Evolutionary conservation across 2,113 vertebrate species (phyloP).

Genomic region (Osmerus eperlanus): DNA sequence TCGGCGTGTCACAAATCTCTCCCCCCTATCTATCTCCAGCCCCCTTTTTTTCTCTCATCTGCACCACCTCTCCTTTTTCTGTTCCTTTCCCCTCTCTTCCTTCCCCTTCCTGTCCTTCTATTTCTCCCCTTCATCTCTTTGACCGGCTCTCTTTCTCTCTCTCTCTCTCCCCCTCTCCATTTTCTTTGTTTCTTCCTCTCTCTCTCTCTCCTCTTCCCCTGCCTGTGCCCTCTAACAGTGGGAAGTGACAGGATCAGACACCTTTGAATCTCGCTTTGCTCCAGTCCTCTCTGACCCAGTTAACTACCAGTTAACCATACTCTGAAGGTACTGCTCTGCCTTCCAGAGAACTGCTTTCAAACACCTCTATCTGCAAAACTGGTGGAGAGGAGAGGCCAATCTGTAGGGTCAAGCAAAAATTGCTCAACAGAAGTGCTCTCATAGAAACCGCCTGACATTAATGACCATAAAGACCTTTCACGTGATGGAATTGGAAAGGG

Average conservation of each 20-base stretch:
- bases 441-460: not conserved
- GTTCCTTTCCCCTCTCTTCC: not conserved
- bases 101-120: not conserved
- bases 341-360: slow-evolving; percentile 26
- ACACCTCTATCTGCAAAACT: slow-evolving; percentile 14
- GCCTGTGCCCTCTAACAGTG: slow-evolving; percentile 12
- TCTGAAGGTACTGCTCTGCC: slow-evolving; percentile 24
- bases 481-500: not conserved
- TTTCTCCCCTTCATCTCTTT: not conserved
- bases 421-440: not conserved
- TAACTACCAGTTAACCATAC: slow-evolving; percentile 25
- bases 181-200: slow-evolving; percentile 3
- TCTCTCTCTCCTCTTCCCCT: not conserved
- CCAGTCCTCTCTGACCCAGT: not conserved
- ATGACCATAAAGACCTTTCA: not conserved
- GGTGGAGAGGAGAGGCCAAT: not conserved
- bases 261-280: no score
- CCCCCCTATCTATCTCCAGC: not conserved
- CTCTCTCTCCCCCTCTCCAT: not conserved
- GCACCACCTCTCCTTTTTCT: not conserved
- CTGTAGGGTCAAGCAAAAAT: not conserved
- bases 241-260: no score
- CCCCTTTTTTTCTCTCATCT: not conserved
- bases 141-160: not conserved
- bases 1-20: slow-evolving; percentile 30